Evolutionary conservation across 2,113 vertebrate genomes (phyloP).

Genomic region (Chlamydotis undulata): DNA sequence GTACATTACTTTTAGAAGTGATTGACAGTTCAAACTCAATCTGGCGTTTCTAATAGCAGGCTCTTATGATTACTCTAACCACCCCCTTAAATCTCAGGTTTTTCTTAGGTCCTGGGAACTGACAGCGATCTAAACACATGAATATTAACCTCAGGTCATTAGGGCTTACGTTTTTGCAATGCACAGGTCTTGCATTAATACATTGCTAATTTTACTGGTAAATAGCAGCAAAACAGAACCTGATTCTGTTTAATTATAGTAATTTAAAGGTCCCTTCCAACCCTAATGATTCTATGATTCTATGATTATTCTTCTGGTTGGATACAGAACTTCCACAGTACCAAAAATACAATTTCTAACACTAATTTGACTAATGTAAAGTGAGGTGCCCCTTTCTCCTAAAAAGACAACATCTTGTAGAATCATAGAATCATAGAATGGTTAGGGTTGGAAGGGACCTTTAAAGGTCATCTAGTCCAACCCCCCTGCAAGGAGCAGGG

Average conservation of each 20-base stretch:
- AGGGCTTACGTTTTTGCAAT: conserved; percentile 5
- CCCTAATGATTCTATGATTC: too few relatives aligned
- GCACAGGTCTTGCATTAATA: background rate
- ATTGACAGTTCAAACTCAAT: conserved; percentile 3
- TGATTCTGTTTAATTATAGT: background rate
- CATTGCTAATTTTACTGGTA: background rate
- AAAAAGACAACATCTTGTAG: background rate
- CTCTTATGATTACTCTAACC: conserved; percentile 2
- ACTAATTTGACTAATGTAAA: background rate
- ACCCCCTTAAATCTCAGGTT: conserved; percentile 18
- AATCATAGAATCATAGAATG: too few relatives aligned
- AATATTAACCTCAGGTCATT: conserved; percentile 24
- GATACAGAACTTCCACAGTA: background rate
- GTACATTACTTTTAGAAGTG: conserved; percentile 6
- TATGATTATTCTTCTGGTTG: background rate
- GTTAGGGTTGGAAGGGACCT: too few relatives aligned
- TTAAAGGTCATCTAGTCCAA: too few relatives aligned
- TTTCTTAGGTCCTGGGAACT: conserved; percentile 30
- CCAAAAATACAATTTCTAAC: background rate
- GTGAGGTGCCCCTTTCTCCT: background rate
- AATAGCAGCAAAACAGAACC: background rate
- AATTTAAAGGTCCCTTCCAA: too few relatives aligned
- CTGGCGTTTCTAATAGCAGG: background rate
- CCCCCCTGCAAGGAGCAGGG: too few relatives aligned
- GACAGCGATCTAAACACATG: conserved; percentile 24